Evolutionary conservation across 2,797 vertebrate species (phyloP).

Genomic region (Esox lucius): DNA sequence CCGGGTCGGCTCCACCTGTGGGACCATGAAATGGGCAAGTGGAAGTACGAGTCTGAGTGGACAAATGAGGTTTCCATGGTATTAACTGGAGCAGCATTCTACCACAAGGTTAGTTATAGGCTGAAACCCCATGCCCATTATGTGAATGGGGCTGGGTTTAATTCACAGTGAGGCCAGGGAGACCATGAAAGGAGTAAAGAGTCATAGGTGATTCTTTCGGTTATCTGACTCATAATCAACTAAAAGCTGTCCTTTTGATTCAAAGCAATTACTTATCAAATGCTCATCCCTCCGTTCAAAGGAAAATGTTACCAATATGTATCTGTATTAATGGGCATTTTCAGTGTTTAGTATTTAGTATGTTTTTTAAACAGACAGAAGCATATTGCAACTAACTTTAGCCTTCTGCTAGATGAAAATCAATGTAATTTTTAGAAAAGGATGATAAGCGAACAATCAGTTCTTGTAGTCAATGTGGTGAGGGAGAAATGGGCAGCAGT

Average conservation of each 20-base stretch:
- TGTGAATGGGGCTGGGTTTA: constrained; percentile 12
- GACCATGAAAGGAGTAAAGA: constrained; percentile 31
- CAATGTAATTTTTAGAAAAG: no score
- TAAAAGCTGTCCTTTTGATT: constrained; percentile 30
- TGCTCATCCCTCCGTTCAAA: neutral
- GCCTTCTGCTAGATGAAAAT: no score
- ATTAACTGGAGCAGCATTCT: constrained; percentile 96
- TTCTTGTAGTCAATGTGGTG: no score
- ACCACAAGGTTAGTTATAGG: constrained; percentile 88
- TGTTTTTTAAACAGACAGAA: no score
- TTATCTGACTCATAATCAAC: constrained; percentile 44
- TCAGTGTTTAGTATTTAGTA: no score
- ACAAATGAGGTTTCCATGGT: constrained; percentile 99
- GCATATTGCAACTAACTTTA: no score
- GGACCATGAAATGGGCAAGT: constrained; percentile 98
- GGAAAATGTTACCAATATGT: neutral
- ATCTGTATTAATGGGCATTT: neutral
- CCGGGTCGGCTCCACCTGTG: constrained; percentile 96
- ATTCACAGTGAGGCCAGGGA: neutral
- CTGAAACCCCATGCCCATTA: neutral
- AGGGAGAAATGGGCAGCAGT: no score
- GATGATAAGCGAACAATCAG: no score
- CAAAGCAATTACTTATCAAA: constrained; percentile 26
- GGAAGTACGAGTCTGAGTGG: constrained; percentile 99
- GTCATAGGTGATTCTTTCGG: constrained; percentile 24